These are phyloP conservation scores for Thera britannica DNA, from an alignment of 2,888 invertebrate species.

Conservation along the genomic window DNA sequence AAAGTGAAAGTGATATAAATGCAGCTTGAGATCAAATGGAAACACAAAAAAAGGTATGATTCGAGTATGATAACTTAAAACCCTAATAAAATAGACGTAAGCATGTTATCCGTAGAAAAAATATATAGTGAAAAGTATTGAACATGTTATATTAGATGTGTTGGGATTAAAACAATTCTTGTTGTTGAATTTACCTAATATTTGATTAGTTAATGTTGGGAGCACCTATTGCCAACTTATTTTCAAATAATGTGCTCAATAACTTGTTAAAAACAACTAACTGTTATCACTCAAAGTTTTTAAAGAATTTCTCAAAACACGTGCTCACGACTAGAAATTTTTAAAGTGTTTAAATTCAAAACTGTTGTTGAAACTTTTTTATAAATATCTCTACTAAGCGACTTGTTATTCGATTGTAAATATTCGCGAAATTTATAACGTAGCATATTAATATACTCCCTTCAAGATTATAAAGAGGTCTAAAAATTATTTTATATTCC, in stretches of 20 bases:
- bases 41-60: background rate
- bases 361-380: conserved; percentile 54
- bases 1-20: conserved; percentile 2
- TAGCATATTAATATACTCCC: conserved; percentile 23
- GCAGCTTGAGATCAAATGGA: background rate
- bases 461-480: conserved; percentile 13
- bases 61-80: background rate
- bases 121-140: conserved; percentile 52
- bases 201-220: conserved; percentile 38
- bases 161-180: conserved; percentile 60
- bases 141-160: conserved; percentile 72
- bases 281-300: conserved; percentile 26
- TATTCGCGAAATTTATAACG: conserved; percentile 37
- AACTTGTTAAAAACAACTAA: conserved; percentile 1
- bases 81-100: conserved; percentile 22
- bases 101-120: conserved; percentile 47
- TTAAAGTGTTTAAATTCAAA: conserved; percentile 48
- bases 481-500: conserved; percentile 18
- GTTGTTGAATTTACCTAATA: conserved; percentile 60
- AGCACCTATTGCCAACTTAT: conserved; percentile 35
- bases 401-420: conserved; percentile 54
- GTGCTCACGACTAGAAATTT: conserved; percentile 45
- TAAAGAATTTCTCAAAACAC: conserved; percentile 25
- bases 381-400: conserved; percentile 50
- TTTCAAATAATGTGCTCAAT: conserved; percentile 24